phyloP scores from a whole-genome alignment of 2,888 invertebrate genomes.

The Cabera pusaria region DNA sequence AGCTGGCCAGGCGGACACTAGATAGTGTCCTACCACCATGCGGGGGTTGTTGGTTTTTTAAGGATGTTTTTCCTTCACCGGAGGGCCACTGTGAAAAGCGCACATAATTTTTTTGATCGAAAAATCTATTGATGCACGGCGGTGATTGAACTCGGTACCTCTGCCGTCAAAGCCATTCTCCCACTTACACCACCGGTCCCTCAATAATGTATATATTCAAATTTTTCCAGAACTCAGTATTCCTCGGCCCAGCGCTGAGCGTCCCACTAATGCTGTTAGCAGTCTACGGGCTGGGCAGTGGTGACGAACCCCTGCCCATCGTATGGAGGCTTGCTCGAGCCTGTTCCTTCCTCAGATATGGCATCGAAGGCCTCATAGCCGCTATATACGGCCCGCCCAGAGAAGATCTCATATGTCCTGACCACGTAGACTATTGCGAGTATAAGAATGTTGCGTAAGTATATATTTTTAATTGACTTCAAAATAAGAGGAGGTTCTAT shows the following conservation, averaged over 20 bases:
- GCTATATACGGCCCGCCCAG: constrained; percentile 92
- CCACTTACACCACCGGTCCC: too few relatives aligned
- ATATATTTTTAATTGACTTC: neutral
- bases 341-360: constrained; percentile 91
- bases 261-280: constrained; percentile 95
- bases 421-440: constrained; percentile 88
- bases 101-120: too few relatives aligned
- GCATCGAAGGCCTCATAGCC: constrained; percentile 90
- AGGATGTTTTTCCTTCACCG: too few relatives aligned
- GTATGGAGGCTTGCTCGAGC: constrained; percentile 91
- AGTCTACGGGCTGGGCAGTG: constrained; percentile 93
- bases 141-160: too few relatives aligned
- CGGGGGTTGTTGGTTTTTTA: too few relatives aligned
- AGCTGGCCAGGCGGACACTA: too few relatives aligned
- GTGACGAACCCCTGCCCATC: constrained; percentile 86
- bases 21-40: too few relatives aligned
- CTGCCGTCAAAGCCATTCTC: too few relatives aligned
- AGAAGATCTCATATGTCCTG: constrained; percentile 88
- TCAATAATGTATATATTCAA: too few relatives aligned
- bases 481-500: too few relatives aligned
- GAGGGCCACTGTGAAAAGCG: too few relatives aligned
- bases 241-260: constrained; percentile 92
- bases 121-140: too few relatives aligned
- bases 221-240: constrained; percentile 90
- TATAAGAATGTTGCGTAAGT: constrained; percentile 86